Evolutionary conservation across 2,113 vertebrate species (phyloP).

Genomic region (Falcunculus frontatus): DNA sequence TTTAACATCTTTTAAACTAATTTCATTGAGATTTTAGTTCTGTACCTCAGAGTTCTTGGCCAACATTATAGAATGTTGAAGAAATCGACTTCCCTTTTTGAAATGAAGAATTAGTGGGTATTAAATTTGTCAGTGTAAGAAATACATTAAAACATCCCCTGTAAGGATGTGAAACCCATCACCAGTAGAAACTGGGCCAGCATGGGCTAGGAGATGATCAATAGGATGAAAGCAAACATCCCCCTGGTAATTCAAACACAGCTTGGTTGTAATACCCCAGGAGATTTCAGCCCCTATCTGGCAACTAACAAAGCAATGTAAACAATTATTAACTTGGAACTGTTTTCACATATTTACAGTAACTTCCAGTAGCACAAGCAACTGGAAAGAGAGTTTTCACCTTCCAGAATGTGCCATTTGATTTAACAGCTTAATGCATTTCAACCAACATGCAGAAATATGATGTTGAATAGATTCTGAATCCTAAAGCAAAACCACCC

Average conservation of each 20-base stretch:
- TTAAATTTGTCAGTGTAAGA: not conserved
- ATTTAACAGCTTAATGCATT: not conserved
- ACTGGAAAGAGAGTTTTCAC: not conserved
- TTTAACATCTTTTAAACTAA: not conserved
- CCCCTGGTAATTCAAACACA: not conserved
- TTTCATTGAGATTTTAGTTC: not conserved
- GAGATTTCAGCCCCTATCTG: not conserved
- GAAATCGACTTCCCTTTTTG: not conserved
- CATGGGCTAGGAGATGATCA: not conserved
- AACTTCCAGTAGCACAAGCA: not conserved
- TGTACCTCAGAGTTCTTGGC: not conserved
- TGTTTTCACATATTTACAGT: not conserved
- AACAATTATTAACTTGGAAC: not conserved
- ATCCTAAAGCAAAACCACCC: not conserved
- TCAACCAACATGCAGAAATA: not conserved
- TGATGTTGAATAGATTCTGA: not conserved
- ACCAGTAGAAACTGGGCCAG: not conserved
- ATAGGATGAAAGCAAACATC: not conserved
- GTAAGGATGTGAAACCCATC: not conserved
- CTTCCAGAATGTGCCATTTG: not conserved
- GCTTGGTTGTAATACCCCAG: not conserved
- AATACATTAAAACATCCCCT: not conserved
- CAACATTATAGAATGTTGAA: not conserved
- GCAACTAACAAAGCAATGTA: not conserved
- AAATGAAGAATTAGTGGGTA: not conserved